phyloP scores from a whole-genome alignment of 2,888 invertebrate genomes.

The Stenodema calcarata region DNA sequence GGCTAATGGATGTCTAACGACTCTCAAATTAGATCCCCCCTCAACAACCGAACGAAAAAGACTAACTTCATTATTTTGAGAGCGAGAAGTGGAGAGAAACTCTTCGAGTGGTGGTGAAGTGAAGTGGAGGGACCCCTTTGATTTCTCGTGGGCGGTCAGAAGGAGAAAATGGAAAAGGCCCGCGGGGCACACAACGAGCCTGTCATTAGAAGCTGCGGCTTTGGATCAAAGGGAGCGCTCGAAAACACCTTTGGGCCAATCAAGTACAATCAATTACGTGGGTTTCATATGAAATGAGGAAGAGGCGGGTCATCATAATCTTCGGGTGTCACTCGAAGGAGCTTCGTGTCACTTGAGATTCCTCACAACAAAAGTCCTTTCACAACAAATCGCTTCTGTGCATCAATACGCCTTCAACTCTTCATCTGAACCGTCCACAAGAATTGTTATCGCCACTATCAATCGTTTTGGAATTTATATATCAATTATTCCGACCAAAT shows the following conservation, averaged over 20 bases:
- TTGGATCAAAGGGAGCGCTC: conserved; percentile 24
- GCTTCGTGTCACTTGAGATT: not conserved
- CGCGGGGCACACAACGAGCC: conserved; percentile 42
- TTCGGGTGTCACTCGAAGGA: not conserved
- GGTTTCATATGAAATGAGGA: not conserved
- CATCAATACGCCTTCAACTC: not conserved
- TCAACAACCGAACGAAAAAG: not conserved
- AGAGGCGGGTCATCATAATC: not conserved
- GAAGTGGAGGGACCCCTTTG: not conserved
- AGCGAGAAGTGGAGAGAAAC: not conserved
- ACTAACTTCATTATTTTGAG: conserved; percentile 38
- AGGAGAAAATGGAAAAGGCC: conserved; percentile 29
- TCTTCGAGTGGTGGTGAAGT: not conserved
- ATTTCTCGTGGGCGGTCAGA: conserved; percentile 46
- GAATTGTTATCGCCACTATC: no score
- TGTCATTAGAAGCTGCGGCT: conserved; percentile 47
- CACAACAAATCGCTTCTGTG: not conserved
- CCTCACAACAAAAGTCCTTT: not conserved
- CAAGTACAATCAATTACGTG: conserved; percentile 48
- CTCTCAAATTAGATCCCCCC: conserved; percentile 5
- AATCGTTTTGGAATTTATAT: no score
- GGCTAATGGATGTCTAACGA: conserved; percentile 32
- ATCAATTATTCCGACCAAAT: no score
- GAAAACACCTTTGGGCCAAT: conserved; percentile 46
- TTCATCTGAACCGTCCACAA: no score